Evolutionary conservation across 2,888 invertebrate species (phyloP), one percentile per base, ranked within the genome.

Genomic region (Macaria notata): DNA sequence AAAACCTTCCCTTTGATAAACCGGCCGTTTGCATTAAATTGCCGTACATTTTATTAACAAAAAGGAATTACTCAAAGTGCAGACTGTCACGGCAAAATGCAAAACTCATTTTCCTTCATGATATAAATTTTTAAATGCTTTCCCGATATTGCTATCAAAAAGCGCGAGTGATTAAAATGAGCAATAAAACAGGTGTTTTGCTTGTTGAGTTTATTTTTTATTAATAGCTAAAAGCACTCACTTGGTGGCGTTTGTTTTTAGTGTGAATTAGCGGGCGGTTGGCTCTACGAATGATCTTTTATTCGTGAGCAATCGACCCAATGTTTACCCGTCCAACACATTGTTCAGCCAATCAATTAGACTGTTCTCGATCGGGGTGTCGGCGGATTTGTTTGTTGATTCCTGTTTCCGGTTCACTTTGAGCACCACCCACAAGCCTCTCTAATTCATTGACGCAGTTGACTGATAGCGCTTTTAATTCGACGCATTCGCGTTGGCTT

Each of bases 201-300:
- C 68, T 71, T 74, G 70, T 70, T 65, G 63, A 65, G 64, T 65
- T 59, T 65, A 63, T 70, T 79, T 82, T 74, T 78, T 75, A 71
- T 76, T 75, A 70, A 74, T 79, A 74, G 73, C 76, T 76, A 75
- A 83, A 81, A 84, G 79, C 78, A 71, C 70, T 75, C 78, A 71
- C 68, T 73, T 73, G 72, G 65, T 68, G 65, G 71, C 75, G 66
- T 79, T 81, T 77, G 75, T 78, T 81, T 78, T 76, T 65, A 71
- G 63, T 71, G 70, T 68, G 50, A 54, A 59, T 54, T 64, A 63
- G 49, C 57, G 54, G 62, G 63, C 66, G 62, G 66, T 62, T 65
- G 60, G 61, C 63, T 66, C 72, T 73, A 72, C 81, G 79, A 82
- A 78, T 79, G 79, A 79, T 83, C 74, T 82, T 81, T 80, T 79